phyloP scores from a whole-genome alignment of 1,140 invertebrate genomes.

The Bursaphelenchus mucronatus region DNA sequence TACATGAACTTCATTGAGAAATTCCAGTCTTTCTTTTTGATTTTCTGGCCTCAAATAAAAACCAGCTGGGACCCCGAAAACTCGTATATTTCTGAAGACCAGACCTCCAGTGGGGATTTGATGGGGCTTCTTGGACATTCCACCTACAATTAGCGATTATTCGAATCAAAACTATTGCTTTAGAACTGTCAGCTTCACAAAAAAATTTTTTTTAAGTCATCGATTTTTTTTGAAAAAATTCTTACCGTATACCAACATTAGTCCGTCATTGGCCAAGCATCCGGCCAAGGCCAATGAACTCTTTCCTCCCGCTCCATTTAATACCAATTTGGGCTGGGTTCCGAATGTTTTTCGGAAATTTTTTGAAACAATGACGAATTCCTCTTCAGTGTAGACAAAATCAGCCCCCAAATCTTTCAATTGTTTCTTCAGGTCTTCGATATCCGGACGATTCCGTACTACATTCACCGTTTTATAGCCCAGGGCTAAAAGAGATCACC shows the following conservation, averaged over 20 bases:
- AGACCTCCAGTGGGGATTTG: constrained; percentile 62
- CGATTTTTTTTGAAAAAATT: no score
- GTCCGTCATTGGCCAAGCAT: constrained; percentile 70
- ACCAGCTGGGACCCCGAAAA: constrained; percentile 41
- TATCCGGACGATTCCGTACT: constrained; percentile 73
- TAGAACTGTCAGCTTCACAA: not conserved
- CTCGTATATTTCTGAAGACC: constrained; percentile 56
- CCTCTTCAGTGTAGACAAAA: constrained; percentile 81
- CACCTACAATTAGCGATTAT: constrained; percentile 64
- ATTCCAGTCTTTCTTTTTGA: constrained; percentile 25
- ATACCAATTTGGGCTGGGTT: constrained; percentile 73
- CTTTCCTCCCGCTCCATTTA: constrained; percentile 94
- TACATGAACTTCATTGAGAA: constrained; percentile 36
- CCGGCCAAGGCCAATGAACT: constrained; percentile 77
- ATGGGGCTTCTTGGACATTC: constrained; percentile 88
- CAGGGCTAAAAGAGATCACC: constrained; percentile 67
- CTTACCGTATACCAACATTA: constrained; percentile 87
- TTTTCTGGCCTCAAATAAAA: constrained; percentile 38
- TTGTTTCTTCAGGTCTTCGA: constrained; percentile 70
- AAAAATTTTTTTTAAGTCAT: no score
- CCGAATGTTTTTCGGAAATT: constrained; percentile 68
- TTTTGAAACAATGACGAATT: constrained; percentile 69
- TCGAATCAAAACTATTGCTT: not conserved
- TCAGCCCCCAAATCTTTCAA: constrained; percentile 77
- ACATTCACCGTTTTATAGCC: constrained; percentile 78